Evolutionary conservation across 2,888 invertebrate genomes (phyloP).

Genomic region (Drosophila prolongata): DNA sequence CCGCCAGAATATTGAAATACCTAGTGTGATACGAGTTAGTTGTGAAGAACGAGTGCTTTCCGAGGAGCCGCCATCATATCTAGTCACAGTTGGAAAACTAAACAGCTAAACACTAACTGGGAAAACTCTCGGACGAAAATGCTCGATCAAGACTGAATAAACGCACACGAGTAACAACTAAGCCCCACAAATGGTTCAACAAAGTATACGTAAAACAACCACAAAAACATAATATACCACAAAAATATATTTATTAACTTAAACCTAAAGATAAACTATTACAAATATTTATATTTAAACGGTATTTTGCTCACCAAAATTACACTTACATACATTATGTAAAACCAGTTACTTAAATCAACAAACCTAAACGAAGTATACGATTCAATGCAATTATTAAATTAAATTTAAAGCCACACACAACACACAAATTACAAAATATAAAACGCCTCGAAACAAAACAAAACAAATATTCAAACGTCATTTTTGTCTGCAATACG

Average conservation of each 20-base stretch:
- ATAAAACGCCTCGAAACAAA: slow-evolving; percentile 48
- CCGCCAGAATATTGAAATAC: slow-evolving; percentile 23
- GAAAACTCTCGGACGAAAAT: slow-evolving; percentile 54
- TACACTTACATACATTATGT: slow-evolving; percentile 44
- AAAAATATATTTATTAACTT: slow-evolving; percentile 49
- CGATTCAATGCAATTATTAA: slow-evolving; percentile 83
- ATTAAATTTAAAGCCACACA: slow-evolving; percentile 61
- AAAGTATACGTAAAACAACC: slow-evolving; percentile 83
- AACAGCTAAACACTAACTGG: neutral
- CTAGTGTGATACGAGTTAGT: slow-evolving; percentile 61
- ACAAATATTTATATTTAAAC: slow-evolving; percentile 63
- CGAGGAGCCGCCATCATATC: slow-evolving; percentile 70
- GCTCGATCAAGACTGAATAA: slow-evolving; percentile 78
- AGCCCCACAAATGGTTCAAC: slow-evolving; percentile 79
- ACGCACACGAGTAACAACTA: slow-evolving; percentile 53
- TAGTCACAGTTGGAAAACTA: slow-evolving; percentile 74
- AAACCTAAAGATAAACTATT: slow-evolving; percentile 44
- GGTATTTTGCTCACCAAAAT: slow-evolving; percentile 80
- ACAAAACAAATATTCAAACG: slow-evolving; percentile 43
- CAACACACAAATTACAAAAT: slow-evolving; percentile 35
- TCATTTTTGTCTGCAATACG: slow-evolving; percentile 68
- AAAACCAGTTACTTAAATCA: slow-evolving; percentile 51
- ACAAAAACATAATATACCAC: slow-evolving; percentile 46
- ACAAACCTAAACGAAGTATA: slow-evolving; percentile 79
- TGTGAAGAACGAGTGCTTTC: slow-evolving; percentile 19